A percentile compares a stretch with the other conserved stretches of the same genome.
phyloP scores from a whole-genome alignment of 2,888 invertebrate genomes.

The Drosophila prostipennis region DNA sequence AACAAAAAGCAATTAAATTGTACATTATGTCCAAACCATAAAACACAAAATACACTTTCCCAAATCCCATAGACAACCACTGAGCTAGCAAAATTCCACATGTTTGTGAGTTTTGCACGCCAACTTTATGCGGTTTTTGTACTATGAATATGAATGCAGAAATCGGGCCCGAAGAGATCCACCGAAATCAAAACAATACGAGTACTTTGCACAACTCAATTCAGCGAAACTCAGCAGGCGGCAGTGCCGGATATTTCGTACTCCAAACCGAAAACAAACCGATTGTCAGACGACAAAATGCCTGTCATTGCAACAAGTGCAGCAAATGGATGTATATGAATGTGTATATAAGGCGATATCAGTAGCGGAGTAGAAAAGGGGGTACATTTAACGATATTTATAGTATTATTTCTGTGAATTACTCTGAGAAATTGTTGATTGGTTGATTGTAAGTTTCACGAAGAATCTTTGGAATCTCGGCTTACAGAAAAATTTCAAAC shows the following conservation, averaged over 20 bases:
- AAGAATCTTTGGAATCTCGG: too few species aligned
- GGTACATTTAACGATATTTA: background rate
- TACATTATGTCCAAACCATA: constrained; percentile 35
- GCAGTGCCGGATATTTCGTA: constrained; percentile 61
- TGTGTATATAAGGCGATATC: constrained; percentile 11
- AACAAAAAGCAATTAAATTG: constrained; percentile 34
- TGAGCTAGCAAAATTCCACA: constrained; percentile 6
- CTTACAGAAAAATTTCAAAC: too few species aligned
- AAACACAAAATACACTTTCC: constrained; percentile 36
- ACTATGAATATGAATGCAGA: constrained; percentile 41
- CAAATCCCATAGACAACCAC: constrained; percentile 15
- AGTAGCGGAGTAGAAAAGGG: constrained; percentile 2
- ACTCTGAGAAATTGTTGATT: too few species aligned
- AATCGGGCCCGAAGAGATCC: constrained; percentile 21
- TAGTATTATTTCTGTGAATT: too few species aligned
- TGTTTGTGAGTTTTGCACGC: constrained; percentile 37
- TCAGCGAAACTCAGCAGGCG: constrained; percentile 22
- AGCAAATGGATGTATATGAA: constrained; percentile 53
- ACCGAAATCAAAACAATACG: constrained; percentile 64
- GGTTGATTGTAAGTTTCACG: background rate
- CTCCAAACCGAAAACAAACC: constrained; percentile 10
- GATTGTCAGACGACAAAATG: constrained; percentile 57
- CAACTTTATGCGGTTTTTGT: constrained; percentile 37
- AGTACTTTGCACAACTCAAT: constrained; percentile 63
- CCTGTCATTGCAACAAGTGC: constrained; percentile 62